Percentiles rank a stretch among this genome's conserved stretches.
These are phyloP conservation scores for Thaumetopoea pityocampa DNA, from an alignment of 1,140 invertebrate genomes.

Conservation along the genomic window DNA sequence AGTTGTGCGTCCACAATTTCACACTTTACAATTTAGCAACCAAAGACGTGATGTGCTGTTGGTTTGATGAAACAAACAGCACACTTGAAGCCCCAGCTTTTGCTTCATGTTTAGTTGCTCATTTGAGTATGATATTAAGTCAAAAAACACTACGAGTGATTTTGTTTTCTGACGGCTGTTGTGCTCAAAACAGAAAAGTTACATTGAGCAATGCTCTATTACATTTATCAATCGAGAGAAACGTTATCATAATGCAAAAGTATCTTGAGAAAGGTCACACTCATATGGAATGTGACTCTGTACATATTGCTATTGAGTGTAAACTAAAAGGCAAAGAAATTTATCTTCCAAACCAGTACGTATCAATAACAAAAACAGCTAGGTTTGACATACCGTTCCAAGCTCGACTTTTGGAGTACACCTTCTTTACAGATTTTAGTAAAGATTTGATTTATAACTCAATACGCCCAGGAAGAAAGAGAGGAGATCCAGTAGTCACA, in stretches of 20 bases:
- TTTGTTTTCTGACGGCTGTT: slow-evolving; percentile 24
- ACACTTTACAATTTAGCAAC: slow-evolving; percentile 20
- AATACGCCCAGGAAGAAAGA: slow-evolving; percentile 34
- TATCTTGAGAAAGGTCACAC: slow-evolving; percentile 20
- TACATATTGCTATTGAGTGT: slow-evolving; percentile 17
- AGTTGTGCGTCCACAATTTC: slow-evolving; percentile 37
- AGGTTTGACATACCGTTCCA: slow-evolving; percentile 14
- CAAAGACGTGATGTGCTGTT: slow-evolving; percentile 20
- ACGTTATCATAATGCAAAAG: slow-evolving; percentile 14
- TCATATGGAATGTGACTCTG: slow-evolving; percentile 21
- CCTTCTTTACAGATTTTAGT: slow-evolving; percentile 17
- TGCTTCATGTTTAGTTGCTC: slow-evolving; percentile 22
- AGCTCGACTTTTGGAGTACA: slow-evolving; percentile 14
- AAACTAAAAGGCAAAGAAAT: slow-evolving; percentile 23
- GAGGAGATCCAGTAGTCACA: slow-evolving; percentile 33
- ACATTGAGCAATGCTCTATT: slow-evolving; percentile 20
- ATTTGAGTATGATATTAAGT: slow-evolving; percentile 14
- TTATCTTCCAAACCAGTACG: slow-evolving; percentile 12
- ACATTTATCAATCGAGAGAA: slow-evolving; percentile 14
- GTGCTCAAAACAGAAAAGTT: slow-evolving; percentile 25
- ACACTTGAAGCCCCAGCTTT: slow-evolving; percentile 21
- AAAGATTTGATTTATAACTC: slow-evolving; percentile 23
- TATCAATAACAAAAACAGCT: slow-evolving; percentile 9
- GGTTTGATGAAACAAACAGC: slow-evolving; percentile 22
- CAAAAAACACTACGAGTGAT: slow-evolving; percentile 21